Conservation (phyloP, 2,797 vertebrate species). For the Neomorphus geoffroyi region DNA sequence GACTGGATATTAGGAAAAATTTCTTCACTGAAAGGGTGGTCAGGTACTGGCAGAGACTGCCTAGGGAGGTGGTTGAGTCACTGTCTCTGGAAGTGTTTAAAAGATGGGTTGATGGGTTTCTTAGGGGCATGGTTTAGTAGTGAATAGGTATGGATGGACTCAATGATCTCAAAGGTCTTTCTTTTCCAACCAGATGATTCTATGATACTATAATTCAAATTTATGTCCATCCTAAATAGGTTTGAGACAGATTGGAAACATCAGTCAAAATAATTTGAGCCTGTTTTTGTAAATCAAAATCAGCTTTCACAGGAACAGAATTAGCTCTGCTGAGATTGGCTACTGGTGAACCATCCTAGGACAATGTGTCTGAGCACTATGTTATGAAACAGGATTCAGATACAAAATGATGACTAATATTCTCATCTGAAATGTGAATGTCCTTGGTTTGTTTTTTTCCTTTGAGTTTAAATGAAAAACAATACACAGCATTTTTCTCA, state of each 20-base stretch:
- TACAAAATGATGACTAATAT: background rate
- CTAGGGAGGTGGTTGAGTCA: no score
- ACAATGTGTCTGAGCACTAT: background rate
- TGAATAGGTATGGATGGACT: no score
- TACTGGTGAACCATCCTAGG: background rate
- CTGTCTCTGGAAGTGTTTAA: no score
- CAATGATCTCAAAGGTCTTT: no score
- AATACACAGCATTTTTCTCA: background rate
- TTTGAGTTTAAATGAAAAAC: background rate
- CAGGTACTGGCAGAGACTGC: no score
- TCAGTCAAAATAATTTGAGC: background rate
- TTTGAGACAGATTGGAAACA: background rate
- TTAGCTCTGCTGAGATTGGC: background rate
- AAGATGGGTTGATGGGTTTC: no score
- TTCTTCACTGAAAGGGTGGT: no score
- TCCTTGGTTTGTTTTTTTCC: background rate
- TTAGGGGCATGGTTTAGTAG: no score
- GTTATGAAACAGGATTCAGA: background rate
- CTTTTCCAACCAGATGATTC: no score
- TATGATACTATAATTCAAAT: background rate
- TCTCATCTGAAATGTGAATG: background rate
- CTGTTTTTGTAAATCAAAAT: background rate
- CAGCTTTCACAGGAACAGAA: background rate
- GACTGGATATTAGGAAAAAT: no score
- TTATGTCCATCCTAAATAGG: background rate